Evolutionary conservation across 1,140 invertebrate genomes (phyloP), one percentile per base, ranked within the genome.

Genomic region (Heliconius hermathena): DNA sequence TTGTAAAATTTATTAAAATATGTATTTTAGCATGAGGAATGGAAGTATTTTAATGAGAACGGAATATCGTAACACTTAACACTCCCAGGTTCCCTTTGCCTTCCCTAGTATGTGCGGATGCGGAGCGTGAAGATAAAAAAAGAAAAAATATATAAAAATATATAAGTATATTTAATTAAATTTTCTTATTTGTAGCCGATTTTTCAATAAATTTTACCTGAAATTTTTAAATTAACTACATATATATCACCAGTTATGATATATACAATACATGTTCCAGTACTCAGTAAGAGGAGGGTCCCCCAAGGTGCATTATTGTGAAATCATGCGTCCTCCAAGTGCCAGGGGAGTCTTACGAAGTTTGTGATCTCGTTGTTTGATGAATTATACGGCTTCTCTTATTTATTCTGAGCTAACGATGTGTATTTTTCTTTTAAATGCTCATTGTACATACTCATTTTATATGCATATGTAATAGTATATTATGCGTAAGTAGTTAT

Each of bases 231-330:
- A 22, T 20, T 57, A 57, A 57, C 8, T 57, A 8, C n/a, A n/a
- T 57, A 57, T 8, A 57, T 57, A 57, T 57, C 22, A 3, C 8
- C 60, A 13, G 9, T 2, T 66, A 66, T 20, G 8, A n/a, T 66
- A 66, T 26, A 66, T 26, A 26, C 22, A 22, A 9, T 66, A 66
- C 22, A 29, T 66, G 9, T 66, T 66, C 8, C n/a, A 66, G 11
- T 66, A 16, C 60, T 66, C 22, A 16, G 60, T n/a, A 66, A 66
- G 60, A 26, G 60, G 22, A 26, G 60, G 60, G 60, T 66, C 79
- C 74, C 74, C 33, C 54, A 38, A 76, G 75, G 57, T 76, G 74
- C 71, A 80, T 80, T 72, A 81, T 81, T 83, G 76, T 82, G 79
- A 78, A 72, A 77, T 74, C 78, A 74, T 77, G 78, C 74, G 74